Conservation (phyloP, 2,797 vertebrate species). For the Oryzias sinensis region DNA sequence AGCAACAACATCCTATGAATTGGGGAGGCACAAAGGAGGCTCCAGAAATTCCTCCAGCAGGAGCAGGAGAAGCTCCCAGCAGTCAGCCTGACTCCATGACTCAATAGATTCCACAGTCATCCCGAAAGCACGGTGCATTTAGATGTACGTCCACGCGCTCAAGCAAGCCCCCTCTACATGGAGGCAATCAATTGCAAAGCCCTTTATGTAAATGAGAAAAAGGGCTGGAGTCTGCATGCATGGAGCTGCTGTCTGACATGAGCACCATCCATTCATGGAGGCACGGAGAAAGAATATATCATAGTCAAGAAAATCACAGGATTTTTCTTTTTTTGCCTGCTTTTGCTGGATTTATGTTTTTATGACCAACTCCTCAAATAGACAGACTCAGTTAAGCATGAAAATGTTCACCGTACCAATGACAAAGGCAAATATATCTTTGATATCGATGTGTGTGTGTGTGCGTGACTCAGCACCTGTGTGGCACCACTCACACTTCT, state of each 20-base stretch:
- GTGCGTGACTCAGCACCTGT: conserved; percentile 71
- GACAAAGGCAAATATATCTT: conserved; percentile 7
- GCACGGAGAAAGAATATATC: conserved; percentile 2
- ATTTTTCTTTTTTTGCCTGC: conserved; percentile 1
- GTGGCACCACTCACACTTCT: conserved; percentile 10
- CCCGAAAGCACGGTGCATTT: conserved; percentile 56
- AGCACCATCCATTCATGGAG: conserved; percentile 16
- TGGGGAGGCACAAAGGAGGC: conserved; percentile 15
- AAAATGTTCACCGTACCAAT: conserved; percentile 27
- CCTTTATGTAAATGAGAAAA: conserved; percentile 55
- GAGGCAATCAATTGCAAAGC: conserved; percentile 57
- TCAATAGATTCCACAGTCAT: conserved; percentile 56
- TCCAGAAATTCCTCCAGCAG: conserved; percentile 21
- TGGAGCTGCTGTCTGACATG: conserved; percentile 18
- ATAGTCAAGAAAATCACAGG: conserved; percentile 10
- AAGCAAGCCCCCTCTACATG: conserved; percentile 40
- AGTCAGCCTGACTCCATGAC: conserved; percentile 33
- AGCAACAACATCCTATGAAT: conserved; percentile 1
- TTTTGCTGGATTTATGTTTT: conserved; percentile 19
- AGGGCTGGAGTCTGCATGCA: conserved; percentile 21
- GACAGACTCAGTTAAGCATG: conserved; percentile 9
- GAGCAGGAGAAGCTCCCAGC: conserved; percentile 31
- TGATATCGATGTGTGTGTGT: background rate
- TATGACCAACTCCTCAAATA: background rate
- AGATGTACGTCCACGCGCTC: conserved; percentile 50